Evolutionary conservation across 2,113 vertebrate genomes (phyloP).

Genomic region (Columbina picui): DNA sequence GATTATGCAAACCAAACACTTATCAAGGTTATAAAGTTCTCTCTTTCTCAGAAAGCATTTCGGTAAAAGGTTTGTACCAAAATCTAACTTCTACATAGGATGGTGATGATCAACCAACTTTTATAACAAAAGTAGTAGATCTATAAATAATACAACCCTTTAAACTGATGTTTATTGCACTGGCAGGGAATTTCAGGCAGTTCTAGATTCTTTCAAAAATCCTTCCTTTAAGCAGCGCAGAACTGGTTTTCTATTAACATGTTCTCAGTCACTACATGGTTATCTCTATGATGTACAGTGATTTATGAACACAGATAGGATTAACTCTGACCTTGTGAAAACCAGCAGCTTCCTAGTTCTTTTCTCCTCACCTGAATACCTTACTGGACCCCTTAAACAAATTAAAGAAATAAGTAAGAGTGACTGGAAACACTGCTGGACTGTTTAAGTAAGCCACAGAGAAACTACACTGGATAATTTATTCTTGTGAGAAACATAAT

Average conservation of each 20-base stretch:
- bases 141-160: not conserved
- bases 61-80: not conserved
- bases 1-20: not conserved
- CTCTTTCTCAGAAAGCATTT: not conserved
- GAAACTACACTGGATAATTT: conserved; percentile 77
- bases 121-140: not conserved
- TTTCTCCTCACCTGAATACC: conserved; percentile 48
- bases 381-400: conserved; percentile 65
- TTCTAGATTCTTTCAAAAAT: not conserved
- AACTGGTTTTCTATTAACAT: not conserved
- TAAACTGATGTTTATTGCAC: not conserved
- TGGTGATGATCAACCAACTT: not conserved
- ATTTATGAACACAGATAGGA: conserved; percentile 63
- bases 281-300: conserved; percentile 22
- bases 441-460: conserved; percentile 73
- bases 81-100: not conserved
- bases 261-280: not conserved
- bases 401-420: conserved; percentile 76
- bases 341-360: conserved; percentile 21
- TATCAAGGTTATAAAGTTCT: not conserved
- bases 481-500: conserved; percentile 82
- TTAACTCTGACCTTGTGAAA: conserved; percentile 63
- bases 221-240: not conserved
- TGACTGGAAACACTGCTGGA: conserved; percentile 67
- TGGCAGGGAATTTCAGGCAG: not conserved